Percentiles rank a stretch among this genome's conserved stretches.
phyloP scores from a whole-genome alignment of 2,888 invertebrate species.

The Nebria brevicollis region DNA sequence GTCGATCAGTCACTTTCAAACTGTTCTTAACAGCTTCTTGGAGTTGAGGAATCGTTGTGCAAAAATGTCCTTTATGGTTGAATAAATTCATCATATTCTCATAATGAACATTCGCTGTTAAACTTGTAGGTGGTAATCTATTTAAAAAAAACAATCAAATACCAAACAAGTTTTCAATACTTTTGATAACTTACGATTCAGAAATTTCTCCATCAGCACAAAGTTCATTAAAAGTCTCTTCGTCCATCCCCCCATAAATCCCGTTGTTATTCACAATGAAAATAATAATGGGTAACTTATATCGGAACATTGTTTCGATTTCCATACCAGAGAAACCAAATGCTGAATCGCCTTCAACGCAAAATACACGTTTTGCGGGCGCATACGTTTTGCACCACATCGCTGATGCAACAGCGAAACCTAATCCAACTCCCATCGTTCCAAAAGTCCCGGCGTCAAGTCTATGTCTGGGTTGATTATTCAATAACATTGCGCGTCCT shows the following conservation, averaged over 20 bases:
- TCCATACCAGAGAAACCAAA: slow-evolving; percentile 99
- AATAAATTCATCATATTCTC: slow-evolving; percentile 92
- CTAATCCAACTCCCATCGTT: slow-evolving; percentile 95
- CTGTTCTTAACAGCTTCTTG: slow-evolving; percentile 75
- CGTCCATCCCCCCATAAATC: slow-evolving; percentile 88
- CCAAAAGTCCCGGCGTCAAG: slow-evolving; percentile 97
- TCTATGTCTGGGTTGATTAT: slow-evolving; percentile 84
- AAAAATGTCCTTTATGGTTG: slow-evolving; percentile 82
- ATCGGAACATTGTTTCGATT: slow-evolving; percentile 94
- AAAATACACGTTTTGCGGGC: slow-evolving; percentile 85
- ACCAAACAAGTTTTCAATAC: neutral
- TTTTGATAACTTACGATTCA: slow-evolving; percentile 72
- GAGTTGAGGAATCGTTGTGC: slow-evolving; percentile 80
- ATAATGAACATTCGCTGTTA: slow-evolving; percentile 83
- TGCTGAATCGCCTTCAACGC: slow-evolving; percentile 96
- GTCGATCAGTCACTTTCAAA: slow-evolving; percentile 75
- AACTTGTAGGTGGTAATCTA: slow-evolving; percentile 86
- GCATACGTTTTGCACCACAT: slow-evolving; percentile 85
- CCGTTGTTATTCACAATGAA: slow-evolving; percentile 96
- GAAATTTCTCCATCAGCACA: slow-evolving; percentile 77
- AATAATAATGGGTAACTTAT: slow-evolving; percentile 89
- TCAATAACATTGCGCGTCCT: slow-evolving; percentile 88
- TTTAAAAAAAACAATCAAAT: slow-evolving; percentile 51
- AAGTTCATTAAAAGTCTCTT: slow-evolving; percentile 77
- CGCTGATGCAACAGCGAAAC: slow-evolving; percentile 92